Base-by-base conservation (phyloP, 2,888 invertebrate species). In the Leptothorax acervorum region DNA sequence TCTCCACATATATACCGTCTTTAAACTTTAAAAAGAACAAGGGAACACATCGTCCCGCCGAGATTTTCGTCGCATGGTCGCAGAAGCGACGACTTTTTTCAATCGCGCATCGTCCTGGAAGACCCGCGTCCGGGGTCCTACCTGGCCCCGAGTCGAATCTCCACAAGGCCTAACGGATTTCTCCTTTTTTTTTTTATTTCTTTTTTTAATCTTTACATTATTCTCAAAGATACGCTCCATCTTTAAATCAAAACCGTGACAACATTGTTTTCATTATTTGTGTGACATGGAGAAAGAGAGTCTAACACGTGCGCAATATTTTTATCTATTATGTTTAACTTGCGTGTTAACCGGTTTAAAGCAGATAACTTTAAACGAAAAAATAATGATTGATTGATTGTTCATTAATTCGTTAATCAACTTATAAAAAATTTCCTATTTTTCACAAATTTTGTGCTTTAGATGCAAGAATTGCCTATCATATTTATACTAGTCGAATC, bases 391-490 rank as follows among this genome's bases (percentile, higher is more conserved):
- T 12, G 31, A 57, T 78, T n/a, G 39, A 63, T 18, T 23, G 18
- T 45, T 68, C 1, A 15, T 78, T n/a, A 31, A n/a, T 62, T 62
- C 2, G 39, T 42, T 39, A 42, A 53, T 15, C 2, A 18, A 28
- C 3, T n/a, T 48, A 8, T 62, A 11, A 28, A 18, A 55, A n/a
- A 12, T 15, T 70, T 48, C 35, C 1, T 18, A 39, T 28, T 68
- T 45, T 18, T 28, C 3, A 45, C 31, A 35, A 68, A 48, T 70
- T 42, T 57, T n/a, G 15, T 35, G 62, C 62, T 87, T 91, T 85
- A 91, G 88, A 88, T 90, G 90, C 87, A 89, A 89, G 88, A 91
- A 92, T 92, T 91, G 88, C 90, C 86, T 91, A 91, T 92, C 87
- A 86, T 86, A 87, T 89, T 83, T 88, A 84, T 89, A 60, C 85